These are phyloP conservation scores for Halyomorpha halys DNA, from an alignment of 1,140 invertebrate species.

Conservation along the genomic window DNA sequence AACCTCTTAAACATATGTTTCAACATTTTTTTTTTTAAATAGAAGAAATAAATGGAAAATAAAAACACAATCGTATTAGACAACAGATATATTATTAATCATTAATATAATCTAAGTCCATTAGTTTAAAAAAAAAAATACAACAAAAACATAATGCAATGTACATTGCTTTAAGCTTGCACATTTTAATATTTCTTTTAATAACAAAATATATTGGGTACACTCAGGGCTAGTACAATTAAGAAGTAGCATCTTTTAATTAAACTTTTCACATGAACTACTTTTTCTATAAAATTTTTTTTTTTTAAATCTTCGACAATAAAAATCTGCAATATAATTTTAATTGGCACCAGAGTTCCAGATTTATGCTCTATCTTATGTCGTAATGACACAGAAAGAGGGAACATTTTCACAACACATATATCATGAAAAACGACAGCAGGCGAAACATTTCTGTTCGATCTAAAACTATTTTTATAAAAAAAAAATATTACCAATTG, in stretches of 20 bases:
- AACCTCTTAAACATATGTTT: no score
- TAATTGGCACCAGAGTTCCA: conserved; percentile 9
- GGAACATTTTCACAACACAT: no score
- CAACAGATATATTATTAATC: conserved; percentile 8
- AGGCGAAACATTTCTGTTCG: no score
- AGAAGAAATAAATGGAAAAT: no score
- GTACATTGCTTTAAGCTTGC: conserved; percentile 11
- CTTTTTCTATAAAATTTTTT: conserved; percentile 1
- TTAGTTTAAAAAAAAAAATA: not conserved
- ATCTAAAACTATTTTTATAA: no score
- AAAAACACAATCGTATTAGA: not conserved
- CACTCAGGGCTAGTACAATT: not conserved
- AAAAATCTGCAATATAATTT: no score
- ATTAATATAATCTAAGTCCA: not conserved
- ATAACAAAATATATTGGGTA: conserved; percentile 12
- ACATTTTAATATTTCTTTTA: not conserved
- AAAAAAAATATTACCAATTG: no score
- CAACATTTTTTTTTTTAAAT: no score
- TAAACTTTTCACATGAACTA: conserved; percentile 2
- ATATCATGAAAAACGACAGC: no score
- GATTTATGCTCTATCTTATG: not conserved
- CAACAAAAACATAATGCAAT: not conserved
- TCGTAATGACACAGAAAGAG: no score
- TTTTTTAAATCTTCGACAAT: not conserved
- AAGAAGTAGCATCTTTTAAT: not conserved